A percentile compares a stretch with the other conserved stretches of the same genome.
phyloP scores from a whole-genome alignment of 2,113 vertebrate genomes.

The Neotoma lepida region DNA sequence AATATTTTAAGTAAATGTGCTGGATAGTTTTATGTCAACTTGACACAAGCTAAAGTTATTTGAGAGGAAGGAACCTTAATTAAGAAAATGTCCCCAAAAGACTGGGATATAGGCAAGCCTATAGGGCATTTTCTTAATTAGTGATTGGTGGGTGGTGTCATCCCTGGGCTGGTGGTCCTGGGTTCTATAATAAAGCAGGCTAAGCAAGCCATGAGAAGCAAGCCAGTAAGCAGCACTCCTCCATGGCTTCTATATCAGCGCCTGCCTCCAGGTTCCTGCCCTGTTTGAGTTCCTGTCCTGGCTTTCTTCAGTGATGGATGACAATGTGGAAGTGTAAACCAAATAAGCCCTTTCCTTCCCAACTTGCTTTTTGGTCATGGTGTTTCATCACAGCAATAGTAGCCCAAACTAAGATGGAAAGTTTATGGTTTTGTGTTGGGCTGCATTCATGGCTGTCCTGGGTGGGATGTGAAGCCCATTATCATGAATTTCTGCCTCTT shows the following conservation, averaged over 20 bases:
- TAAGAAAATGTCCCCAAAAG: not conserved
- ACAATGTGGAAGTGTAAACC: not conserved
- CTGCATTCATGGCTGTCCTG: not conserved
- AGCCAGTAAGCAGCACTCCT: not conserved
- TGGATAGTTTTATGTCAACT: not conserved
- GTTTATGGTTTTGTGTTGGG: not conserved
- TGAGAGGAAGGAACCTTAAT: not conserved
- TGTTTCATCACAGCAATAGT: not conserved
- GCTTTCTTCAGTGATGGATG: not conserved
- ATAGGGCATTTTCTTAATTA: not conserved
- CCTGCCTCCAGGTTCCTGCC: not conserved
- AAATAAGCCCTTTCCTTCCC: not conserved
- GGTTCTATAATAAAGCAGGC: not conserved
- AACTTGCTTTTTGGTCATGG: not conserved
- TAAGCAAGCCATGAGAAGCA: not conserved
- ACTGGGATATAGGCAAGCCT: not conserved
- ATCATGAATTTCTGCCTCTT: not conserved
- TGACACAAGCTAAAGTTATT: not conserved
- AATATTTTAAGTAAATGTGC: not conserved
- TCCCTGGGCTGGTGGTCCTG: not conserved
- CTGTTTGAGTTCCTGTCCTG: not conserved
- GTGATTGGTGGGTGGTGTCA: no score
- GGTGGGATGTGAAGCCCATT: not conserved
- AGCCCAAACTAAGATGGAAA: not conserved
- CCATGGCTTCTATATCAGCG: not conserved